Base-by-base conservation (phyloP, 2,888 invertebrate genomes). In the Dasypolia templi region DNA sequence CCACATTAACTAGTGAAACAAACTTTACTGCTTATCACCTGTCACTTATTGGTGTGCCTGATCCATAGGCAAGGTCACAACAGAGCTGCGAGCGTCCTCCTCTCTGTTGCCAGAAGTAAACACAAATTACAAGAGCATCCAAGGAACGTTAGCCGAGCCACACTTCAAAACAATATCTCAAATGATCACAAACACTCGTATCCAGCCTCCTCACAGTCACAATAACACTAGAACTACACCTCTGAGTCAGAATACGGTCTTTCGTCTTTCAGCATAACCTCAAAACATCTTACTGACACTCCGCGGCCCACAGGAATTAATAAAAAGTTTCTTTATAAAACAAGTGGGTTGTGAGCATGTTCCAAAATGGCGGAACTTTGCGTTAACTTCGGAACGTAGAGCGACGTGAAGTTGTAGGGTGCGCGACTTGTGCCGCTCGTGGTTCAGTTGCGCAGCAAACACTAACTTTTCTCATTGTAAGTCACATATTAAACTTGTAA, bases 311-410 rank as follows among this genome's bases (percentile, higher is more conserved):
- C 95, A 96, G 95, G 96, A 96, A 96, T 96, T 96, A 96, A 96
- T 96, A 96, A 96, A 96, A 96, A 96, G 96, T 96, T 96, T 96
- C 96, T 96, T 96, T 96, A 96, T 95, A 96, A 96, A 96, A 96
- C 96, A 96, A 96, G 96, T 96, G 95, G 96, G 96, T 96, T 96
- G 96, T 96, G 96, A 96, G 96, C 96, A 96, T 96, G 96, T 96
- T 95, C 96, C 96, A 96, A 96, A 96, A 96, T 96, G 96, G 96
- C 96, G 96, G 96, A 96, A 96, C 96, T 96, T 96, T 93, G 96
- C 94, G 96, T 95, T 95, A 96, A 96, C 96, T 96, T 96, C 96
- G 96, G 95, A 94, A 96, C 96, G 96, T 93, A 95, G 93, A 96
- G 93, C 96, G 95, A 93, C 92, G 94, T 96, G 96, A 96, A 96